phyloP scores from a whole-genome alignment of 2,888 invertebrate genomes.

The Caenorhabditis parvicauda region DNA sequence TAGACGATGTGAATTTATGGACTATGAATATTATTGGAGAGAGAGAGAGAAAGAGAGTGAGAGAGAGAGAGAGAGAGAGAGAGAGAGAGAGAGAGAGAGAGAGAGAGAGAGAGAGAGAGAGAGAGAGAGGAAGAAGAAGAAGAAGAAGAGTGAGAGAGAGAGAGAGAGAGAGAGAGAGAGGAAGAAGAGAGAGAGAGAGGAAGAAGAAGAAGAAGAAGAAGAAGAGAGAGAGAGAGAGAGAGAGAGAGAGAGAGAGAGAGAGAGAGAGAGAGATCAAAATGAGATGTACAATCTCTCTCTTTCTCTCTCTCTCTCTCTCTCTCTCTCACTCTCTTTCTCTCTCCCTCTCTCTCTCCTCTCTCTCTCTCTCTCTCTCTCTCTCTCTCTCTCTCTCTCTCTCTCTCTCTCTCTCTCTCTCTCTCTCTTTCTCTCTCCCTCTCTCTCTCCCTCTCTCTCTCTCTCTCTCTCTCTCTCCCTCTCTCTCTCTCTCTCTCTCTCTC shows the following conservation, averaged over 20 bases:
- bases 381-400: too few species aligned
- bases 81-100: slow-evolving; percentile 1
- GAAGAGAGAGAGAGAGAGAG: slow-evolving; percentile 7
- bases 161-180: not conserved
- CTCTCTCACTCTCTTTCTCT: too few species aligned
- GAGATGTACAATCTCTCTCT: too few species aligned
- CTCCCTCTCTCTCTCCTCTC: too few species aligned
- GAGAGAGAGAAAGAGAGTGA: not conserved
- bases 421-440: too few species aligned
- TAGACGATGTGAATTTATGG: not conserved
- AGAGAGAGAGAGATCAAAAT: slow-evolving; percentile 1
- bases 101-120: slow-evolving; percentile 4
- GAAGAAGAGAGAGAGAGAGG: slow-evolving; percentile 18
- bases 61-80: not conserved
- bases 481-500: too few species aligned
- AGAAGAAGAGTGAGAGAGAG: not conserved
- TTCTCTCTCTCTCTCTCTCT: too few species aligned
- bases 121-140: not conserved
- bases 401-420: too few species aligned
- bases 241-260: not conserved
- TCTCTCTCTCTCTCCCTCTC: too few species aligned
- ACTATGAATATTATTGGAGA: not conserved
- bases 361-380: too few species aligned
- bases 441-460: too few species aligned
- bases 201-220: not conserved